Conservation (phyloP, 2,797 vertebrate genomes). For the Channallabes apus region DNA sequence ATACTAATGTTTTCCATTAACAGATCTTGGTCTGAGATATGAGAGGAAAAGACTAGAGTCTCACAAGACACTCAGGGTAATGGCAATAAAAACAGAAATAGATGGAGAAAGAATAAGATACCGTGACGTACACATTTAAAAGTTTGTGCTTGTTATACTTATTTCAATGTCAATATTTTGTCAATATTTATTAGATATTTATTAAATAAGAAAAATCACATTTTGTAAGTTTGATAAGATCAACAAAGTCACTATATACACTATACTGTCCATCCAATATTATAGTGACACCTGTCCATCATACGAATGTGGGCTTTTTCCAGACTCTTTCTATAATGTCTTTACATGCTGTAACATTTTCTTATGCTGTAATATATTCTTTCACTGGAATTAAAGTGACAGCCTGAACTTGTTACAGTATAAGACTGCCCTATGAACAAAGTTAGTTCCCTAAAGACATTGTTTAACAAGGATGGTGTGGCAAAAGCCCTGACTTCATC, state of each 20-base stretch:
- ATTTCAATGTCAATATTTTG: neutral
- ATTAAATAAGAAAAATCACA: neutral
- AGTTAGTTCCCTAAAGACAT: neutral
- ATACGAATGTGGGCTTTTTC: neutral
- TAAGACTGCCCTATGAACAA: neutral
- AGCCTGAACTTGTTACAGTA: neutral
- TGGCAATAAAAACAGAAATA: constrained; percentile 5
- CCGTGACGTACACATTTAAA: neutral
- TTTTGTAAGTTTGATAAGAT: neutral
- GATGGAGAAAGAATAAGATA: constrained; percentile 4
- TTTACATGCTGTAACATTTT: neutral
- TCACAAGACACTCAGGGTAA: constrained; percentile 33
- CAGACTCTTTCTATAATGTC: neutral
- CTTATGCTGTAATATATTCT: neutral
- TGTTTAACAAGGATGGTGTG: neutral
- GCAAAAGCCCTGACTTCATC: neutral
- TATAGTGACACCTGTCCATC: neutral
- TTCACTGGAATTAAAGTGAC: neutral
- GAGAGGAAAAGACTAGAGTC: constrained; percentile 50
- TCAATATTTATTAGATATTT: neutral
- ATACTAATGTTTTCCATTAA: constrained; percentile 72
- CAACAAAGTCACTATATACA: neutral
- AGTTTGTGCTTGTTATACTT: neutral
- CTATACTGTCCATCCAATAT: neutral
- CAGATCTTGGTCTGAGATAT: constrained; percentile 59